phyloP scores from a whole-genome alignment of 2,113 vertebrate genomes.

The Percopsis transmontana region DNA sequence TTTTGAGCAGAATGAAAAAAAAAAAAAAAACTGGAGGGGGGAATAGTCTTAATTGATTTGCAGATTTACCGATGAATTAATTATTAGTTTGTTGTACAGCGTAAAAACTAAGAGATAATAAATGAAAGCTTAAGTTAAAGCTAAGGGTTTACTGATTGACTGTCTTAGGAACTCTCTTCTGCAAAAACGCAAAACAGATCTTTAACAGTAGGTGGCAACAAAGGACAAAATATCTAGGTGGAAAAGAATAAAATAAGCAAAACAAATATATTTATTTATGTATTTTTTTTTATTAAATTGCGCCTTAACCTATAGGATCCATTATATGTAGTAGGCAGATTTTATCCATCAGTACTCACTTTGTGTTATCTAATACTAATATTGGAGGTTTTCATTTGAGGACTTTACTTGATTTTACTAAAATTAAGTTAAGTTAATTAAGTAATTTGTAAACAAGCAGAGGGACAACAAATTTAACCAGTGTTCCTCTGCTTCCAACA shows the following conservation, averaged over 20 bases:
- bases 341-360: background rate
- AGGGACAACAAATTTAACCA: background rate
- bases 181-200: constrained; percentile 1
- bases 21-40: constrained; percentile 31
- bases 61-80: constrained; percentile 21
- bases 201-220: constrained; percentile 5
- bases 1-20: constrained; percentile 56
- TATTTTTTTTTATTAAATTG: background rate
- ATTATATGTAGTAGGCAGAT: background rate
- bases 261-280: background rate
- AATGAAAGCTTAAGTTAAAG: background rate
- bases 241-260: constrained; percentile 8
- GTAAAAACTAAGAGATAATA: background rate
- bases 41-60: constrained; percentile 55
- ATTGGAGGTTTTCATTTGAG: too few relatives aligned
- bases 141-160: constrained; percentile 14
- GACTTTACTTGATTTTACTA: too few relatives aligned
- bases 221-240: background rate
- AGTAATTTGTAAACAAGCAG: background rate
- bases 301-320: background rate
- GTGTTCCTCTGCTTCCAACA: constrained; percentile 10
- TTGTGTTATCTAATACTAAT: background rate
- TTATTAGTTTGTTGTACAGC: constrained; percentile 12
- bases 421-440: too few relatives aligned
- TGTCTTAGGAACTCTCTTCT: constrained; percentile 5